Evolutionary conservation across 2,888 invertebrate genomes (phyloP), one percentile per base, ranked within the genome.

Genomic region (Slavum lentiscoides): DNA sequence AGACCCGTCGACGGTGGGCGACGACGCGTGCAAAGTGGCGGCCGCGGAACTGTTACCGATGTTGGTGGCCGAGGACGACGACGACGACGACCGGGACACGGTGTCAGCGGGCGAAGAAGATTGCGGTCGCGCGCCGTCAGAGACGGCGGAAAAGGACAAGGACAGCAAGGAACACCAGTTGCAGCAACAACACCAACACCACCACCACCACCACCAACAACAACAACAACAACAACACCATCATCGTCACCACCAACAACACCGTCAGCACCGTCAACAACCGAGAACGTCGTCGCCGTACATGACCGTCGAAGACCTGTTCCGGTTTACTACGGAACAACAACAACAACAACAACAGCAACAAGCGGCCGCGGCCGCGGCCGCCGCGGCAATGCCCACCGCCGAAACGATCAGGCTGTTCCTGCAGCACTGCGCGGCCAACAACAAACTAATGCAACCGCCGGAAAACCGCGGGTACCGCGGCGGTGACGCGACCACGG

Each of bases 281-380:
- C n/a, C 61, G 7, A 75, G 61, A 23, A 21, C 75, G 23, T 30
- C 59, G 59, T 43, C 88, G 84, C 90, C 90, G 55, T 85, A 90
- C 83, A 86, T 90, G 80, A 89, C 89, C 69, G 87, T 90, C 85
- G 89, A 90, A 85, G 90, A 91, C 86, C 88, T 91, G 85, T 85
- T 90, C 82, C 86, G 90, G 84, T 88, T 90, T 84, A 88, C 90
- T 6, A 75, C 76, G 49, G 84, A 84, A 61, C 83, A 82, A 53
- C 82, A 70, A 17, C 62, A 70, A 19, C 59, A 81, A 17, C 69
- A 77, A 37, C 37, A 70, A 19, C 62, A 53, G 19, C 59, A 81
- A 13, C 69, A 77, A n/a, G 86, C 87, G 69, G 86, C 87, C 2
- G 90, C 70, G 4, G n/a, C 58, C 0, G 37, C 39, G 58, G 70